phyloP scores from a whole-genome alignment of 2,113 vertebrate species.

The Rhabdornis inornatus region DNA sequence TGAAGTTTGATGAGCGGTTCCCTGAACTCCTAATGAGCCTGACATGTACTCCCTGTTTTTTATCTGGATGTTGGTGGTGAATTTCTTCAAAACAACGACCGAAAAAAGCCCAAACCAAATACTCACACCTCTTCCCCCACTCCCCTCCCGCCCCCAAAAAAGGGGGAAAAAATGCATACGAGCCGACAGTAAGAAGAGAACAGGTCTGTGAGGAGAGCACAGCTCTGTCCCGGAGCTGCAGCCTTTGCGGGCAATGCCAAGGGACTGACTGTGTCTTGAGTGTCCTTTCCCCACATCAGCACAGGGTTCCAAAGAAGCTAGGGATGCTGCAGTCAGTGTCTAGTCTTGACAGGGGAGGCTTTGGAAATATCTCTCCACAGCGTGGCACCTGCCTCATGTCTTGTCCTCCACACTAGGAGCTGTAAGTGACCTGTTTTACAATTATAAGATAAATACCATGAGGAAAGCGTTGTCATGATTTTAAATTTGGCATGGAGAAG shows the following conservation, averaged over 20 bases:
- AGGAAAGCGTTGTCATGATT: background rate
- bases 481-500: background rate
- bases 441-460: background rate
- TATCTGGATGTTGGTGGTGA: background rate
- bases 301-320: background rate
- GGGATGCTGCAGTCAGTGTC: background rate
- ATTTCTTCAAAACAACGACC: background rate
- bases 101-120: background rate
- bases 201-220: background rate
- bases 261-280: rapidly evolving
- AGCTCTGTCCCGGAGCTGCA: background rate
- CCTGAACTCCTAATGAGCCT: background rate
- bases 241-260: background rate
- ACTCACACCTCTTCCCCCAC: no score
- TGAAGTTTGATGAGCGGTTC: background rate
- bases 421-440: background rate
- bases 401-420: background rate
- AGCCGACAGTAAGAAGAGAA: background rate
- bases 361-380: background rate
- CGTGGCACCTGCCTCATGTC: background rate
- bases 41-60: background rate
- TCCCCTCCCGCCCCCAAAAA: rapidly evolving
- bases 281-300: background rate
- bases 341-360: background rate
- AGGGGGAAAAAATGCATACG: rapidly evolving